These are phyloP conservation scores for Caenorhabditis remanei DNA, from an alignment of 1,140 invertebrate species.

Conservation along the genomic window DNA sequence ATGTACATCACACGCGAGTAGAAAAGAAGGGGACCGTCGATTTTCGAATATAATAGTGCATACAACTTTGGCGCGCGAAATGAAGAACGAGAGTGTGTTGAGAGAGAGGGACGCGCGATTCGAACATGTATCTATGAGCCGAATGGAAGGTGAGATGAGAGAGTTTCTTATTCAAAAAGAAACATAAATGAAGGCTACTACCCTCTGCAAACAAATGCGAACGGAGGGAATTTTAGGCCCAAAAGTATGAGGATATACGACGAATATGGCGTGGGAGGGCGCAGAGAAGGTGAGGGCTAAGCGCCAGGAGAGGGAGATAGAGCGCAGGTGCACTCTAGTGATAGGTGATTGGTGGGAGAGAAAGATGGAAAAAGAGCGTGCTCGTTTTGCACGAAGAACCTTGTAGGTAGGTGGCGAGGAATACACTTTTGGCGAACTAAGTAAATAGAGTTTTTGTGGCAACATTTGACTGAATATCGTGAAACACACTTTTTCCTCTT, in stretches of 20 bases:
- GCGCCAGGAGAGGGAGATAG: neutral
- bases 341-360: constrained; percentile 4
- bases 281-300: neutral
- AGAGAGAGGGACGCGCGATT: neutral
- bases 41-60: neutral
- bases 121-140: constrained; percentile 2
- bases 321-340: neutral
- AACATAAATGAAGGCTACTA: constrained; percentile 29
- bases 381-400: neutral
- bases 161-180: constrained; percentile 29
- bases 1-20: neutral
- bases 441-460: constrained; percentile 29
- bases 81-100: neutral
- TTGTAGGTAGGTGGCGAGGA: neutral
- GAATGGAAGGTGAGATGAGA: constrained; percentile 34
- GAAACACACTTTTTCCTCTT: neutral
- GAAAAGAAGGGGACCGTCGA: neutral
- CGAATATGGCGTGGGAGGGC: neutral
- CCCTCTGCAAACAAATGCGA: constrained; percentile 29
- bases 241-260: neutral
- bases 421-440: neutral
- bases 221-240: neutral
- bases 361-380: neutral
- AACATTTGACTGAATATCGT: constrained; percentile 12
- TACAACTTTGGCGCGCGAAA: constrained; percentile 26